A percentile compares a stretch with the other conserved stretches of the same genome.
Conservation (phyloP, 1,140 invertebrate genomes). For the Doryteuthis pealeii region DNA sequence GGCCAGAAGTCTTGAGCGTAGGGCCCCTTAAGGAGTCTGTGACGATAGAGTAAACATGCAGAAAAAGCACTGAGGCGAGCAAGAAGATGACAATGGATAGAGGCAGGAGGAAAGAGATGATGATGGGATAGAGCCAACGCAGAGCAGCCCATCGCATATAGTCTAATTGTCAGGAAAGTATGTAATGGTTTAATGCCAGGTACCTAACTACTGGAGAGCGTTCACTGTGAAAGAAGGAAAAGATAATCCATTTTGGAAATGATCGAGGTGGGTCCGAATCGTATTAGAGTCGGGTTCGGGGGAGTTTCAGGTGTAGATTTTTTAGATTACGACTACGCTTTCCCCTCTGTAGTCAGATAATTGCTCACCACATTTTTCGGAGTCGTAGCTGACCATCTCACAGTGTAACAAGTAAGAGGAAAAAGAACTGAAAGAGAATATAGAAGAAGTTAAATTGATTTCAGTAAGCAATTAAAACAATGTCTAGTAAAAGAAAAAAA, state of each 20-base stretch:
- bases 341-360: too few species aligned
- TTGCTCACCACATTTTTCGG: too few species aligned
- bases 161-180: conserved; percentile 43
- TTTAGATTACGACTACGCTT: too few species aligned
- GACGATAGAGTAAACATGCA: conserved; percentile 85
- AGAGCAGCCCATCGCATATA: conserved; percentile 56
- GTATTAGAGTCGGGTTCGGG: too few species aligned
- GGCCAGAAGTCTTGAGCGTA: conserved; percentile 75
- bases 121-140: conserved; percentile 54
- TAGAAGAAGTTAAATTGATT: too few species aligned
- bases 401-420: too few species aligned
- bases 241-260: neutral
- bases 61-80: conserved; percentile 81
- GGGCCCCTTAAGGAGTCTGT: conserved; percentile 68
- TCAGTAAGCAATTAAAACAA: too few species aligned
- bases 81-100: conserved; percentile 80
- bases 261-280: too few species aligned
- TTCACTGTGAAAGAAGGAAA: neutral
- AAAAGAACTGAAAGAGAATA: too few species aligned
- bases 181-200: neutral
- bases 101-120: conserved; percentile 81
- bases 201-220: neutral
- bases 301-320: too few species aligned
- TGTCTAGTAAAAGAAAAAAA: too few species aligned
- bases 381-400: too few species aligned